Base-by-base conservation (phyloP, 2,797 vertebrate genomes). In the Tinamus major region DNA sequence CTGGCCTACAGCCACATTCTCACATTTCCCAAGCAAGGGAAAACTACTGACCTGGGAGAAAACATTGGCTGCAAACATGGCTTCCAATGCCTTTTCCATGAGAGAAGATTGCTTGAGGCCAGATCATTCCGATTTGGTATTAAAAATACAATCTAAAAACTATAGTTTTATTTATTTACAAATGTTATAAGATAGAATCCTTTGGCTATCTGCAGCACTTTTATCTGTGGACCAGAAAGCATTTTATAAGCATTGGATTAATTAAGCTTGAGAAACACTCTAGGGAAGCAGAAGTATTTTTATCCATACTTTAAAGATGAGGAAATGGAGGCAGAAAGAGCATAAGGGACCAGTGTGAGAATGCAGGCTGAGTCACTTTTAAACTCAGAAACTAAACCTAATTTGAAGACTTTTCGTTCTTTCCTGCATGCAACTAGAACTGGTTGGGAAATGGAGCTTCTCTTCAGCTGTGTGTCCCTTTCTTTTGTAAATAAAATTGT, bases 221-320 rank as follows among this genome's bases (percentile, higher is more conserved):
- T 92, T 65, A 76, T 93, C 62, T 91, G 58, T 90, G 69, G 68
- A 92, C 90, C 88, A 71, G 78, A 92, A 90, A 94, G 62, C 89
- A 59, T 42, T 90, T 80, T 27, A 31, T 62, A 87, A 75, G 65
- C 78, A 89, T 59, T 93, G 91, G 91, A 80, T 89, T 95, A 95
- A 95, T 95, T 95, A 95, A 87, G 77, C 63, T 84, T 74, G 24
- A 94, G 91, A 94, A 92, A 75, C 78, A 74, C 93, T 90, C 86
- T 16, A 84, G 91, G 87, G 92, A 94, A 65, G 65, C 72, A 70
- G 59, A 90, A 84, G 29, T 92, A 91, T 89, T 91, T 87, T 94
- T 92, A 89, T 37, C 69, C 87, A 92, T 95, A 94, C 95, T 94
- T 97, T 95, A 95, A 87, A 88, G 92, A 95, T 89, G 96, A 96